Percentiles rank a stretch among this genome's conserved stretches.
Conservation (phyloP, 1,140 invertebrate genomes). For the Bombus sibiricus region DNA sequence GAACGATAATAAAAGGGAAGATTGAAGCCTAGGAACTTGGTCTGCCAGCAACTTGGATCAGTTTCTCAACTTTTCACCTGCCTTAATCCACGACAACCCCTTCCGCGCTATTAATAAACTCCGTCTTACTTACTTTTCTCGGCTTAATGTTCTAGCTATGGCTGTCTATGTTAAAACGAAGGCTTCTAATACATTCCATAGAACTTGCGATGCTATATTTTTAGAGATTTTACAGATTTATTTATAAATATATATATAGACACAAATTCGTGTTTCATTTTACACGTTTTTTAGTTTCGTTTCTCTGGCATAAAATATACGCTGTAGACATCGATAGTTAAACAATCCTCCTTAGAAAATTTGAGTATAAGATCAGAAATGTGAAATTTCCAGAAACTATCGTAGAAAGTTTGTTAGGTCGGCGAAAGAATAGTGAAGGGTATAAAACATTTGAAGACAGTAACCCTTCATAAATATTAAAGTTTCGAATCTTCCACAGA, state of each 20-base stretch:
- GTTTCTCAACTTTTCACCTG: slow-evolving; percentile 36
- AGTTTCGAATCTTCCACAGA: neutral
- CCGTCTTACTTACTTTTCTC: neutral
- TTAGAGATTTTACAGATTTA: too few species aligned
- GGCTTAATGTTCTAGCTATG: too few species aligned
- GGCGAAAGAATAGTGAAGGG: neutral
- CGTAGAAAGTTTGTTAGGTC: neutral
- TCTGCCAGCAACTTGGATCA: slow-evolving; percentile 49
- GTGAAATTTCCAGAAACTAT: too few species aligned
- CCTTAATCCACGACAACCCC: neutral
- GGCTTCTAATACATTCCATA: neutral
- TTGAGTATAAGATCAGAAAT: neutral
- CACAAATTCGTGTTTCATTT: neutral
- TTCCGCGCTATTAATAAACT: neutral
- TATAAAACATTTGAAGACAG: neutral
- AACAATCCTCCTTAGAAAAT: neutral
- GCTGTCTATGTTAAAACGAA: too few species aligned
- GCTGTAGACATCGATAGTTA: neutral
- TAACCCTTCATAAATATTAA: neutral
- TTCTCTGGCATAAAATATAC: neutral
- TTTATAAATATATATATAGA: too few species aligned
- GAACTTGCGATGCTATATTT: too few species aligned
- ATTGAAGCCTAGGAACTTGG: slow-evolving; percentile 52
- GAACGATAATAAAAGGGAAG: slow-evolving; percentile 63
- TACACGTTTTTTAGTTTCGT: neutral